Conservation (phyloP, 2,888 invertebrate genomes). For the Coremacera marginata region DNA sequence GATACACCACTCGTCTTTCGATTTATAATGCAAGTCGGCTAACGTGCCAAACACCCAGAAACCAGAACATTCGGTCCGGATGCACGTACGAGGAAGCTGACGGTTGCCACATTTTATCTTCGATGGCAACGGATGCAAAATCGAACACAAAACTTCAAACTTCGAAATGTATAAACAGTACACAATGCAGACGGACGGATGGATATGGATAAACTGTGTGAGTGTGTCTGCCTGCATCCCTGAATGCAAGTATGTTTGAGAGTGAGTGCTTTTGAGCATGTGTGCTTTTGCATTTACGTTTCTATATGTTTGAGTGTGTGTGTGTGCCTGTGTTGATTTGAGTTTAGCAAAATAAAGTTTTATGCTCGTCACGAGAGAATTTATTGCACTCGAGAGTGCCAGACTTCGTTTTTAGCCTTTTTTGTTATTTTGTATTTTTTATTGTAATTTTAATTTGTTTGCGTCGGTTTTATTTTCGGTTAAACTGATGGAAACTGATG, state of each 20-base stretch:
- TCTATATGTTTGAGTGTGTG: slow-evolving; percentile 45
- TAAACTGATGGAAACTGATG: slow-evolving; percentile 62
- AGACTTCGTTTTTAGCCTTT: slow-evolving; percentile 57
- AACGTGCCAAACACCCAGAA: slow-evolving; percentile 43
- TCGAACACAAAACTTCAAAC: slow-evolving; percentile 64
- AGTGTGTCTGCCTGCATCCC: slow-evolving; percentile 49
- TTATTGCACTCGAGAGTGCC: slow-evolving; percentile 65
- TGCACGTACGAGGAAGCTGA: slow-evolving; percentile 53
- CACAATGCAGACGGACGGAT: slow-evolving; percentile 34
- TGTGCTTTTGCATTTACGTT: slow-evolving; percentile 41
- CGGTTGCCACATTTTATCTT: slow-evolving; percentile 65
- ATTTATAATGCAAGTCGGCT: slow-evolving; percentile 35
- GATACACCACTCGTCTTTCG: slow-evolving; percentile 15
- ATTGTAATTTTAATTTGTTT: background rate
- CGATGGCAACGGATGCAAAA: slow-evolving; percentile 58
- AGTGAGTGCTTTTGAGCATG: slow-evolving; percentile 5
- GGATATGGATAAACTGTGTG: slow-evolving; percentile 39
- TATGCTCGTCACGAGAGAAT: slow-evolving; percentile 66
- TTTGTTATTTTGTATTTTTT: slow-evolving; percentile 43
- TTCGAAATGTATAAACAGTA: slow-evolving; percentile 57
- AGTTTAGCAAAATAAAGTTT: slow-evolving; percentile 56
- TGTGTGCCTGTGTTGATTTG: slow-evolving; percentile 47
- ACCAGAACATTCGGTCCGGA: slow-evolving; percentile 33
- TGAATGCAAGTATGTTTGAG: slow-evolving; percentile 6
- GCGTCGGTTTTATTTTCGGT: slow-evolving; percentile 32